A percentile compares a stretch with the other conserved stretches of the same genome.
phyloP scores from a whole-genome alignment of 2,113 vertebrate species.

The Coptodon rendalli region DNA sequence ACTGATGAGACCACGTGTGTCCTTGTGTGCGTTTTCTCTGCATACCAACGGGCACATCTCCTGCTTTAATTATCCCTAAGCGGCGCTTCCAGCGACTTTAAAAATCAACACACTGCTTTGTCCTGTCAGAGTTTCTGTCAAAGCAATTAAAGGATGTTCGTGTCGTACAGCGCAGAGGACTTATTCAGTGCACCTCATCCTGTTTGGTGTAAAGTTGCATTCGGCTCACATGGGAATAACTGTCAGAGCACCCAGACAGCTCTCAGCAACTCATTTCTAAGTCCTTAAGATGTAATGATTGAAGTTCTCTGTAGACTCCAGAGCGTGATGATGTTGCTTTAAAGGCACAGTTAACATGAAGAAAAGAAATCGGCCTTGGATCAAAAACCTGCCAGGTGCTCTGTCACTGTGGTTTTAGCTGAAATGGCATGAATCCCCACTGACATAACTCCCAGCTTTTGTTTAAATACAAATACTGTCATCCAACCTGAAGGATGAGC shows the following conservation, averaged over 20 bases:
- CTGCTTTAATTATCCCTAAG: slow-evolving; percentile 18
- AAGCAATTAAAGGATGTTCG: neutral
- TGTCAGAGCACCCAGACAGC: slow-evolving; percentile 1
- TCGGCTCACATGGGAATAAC: neutral
- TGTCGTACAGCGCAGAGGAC: neutral
- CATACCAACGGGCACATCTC: neutral
- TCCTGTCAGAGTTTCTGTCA: neutral
- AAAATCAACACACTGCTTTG: neutral
- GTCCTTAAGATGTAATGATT: slow-evolving; percentile 10
- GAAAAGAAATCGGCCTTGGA: neutral
- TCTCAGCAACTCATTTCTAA: slow-evolving; percentile 9
- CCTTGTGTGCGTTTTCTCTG: neutral
- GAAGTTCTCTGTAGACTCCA: neutral
- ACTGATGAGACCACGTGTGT: neutral
- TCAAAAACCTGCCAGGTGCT: neutral
- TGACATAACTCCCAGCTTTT: neutral
- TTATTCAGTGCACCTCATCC: neutral
- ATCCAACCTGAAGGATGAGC: neutral
- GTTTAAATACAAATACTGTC: neutral
- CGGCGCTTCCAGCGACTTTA: neutral
- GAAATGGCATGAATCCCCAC: neutral
- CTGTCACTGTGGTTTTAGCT: neutral
- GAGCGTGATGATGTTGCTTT: neutral
- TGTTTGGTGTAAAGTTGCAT: neutral
- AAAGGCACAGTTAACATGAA: neutral